Base-by-base conservation (phyloP, 2,797 vertebrate genomes). In the Enteromius treurensis region DNA sequence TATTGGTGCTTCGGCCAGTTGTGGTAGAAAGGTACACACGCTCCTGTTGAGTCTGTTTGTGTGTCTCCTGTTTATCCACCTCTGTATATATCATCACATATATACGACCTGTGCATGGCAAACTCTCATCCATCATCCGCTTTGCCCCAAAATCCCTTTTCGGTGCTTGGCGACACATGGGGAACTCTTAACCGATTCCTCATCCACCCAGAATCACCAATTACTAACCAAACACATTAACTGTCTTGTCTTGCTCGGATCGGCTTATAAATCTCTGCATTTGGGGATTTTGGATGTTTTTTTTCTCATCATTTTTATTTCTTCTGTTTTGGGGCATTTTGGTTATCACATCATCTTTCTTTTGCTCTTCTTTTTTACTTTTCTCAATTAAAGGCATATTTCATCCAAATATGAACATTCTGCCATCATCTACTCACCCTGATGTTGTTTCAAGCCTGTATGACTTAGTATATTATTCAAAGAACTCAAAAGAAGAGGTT, bases 1-100 rank as follows among this genome's bases (percentile, higher is more conserved):
- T 99, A 97, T 97, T 99, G 98, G 97, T 99, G 97, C 97, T 98
- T 97, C 96, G 95, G 96, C 96, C 97, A 97, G 95, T 98, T 99
- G 96, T 99, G 98, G 97, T 99, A 99, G 98, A 97, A 97, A 99
- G 98, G 98, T 99, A 99, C 96, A 95, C 88, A 94, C 92, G 94
- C 94, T 93, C 91, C 92, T 95, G 94, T 96, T 91, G 91, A 94
- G 94, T 96, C 92, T 70, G 88, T 96, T 92, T 94, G 89, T 91
- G 94, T 96, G 90, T 95, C 94, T 95, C n/a, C 91, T 95, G 88
- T 92, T 49, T 67, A 58, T 70, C 6, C 70, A 51, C 60, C 80
- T 53, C 40, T 51, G 86, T 87, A 58, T 79, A 90, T 85, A 34
- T 87, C 83, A 15, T 79, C 88, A n/a, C 84, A 69, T 29, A 93